phyloP scores from a whole-genome alignment of 2,888 invertebrate species.

The Sclerodermus sp. region DNA sequence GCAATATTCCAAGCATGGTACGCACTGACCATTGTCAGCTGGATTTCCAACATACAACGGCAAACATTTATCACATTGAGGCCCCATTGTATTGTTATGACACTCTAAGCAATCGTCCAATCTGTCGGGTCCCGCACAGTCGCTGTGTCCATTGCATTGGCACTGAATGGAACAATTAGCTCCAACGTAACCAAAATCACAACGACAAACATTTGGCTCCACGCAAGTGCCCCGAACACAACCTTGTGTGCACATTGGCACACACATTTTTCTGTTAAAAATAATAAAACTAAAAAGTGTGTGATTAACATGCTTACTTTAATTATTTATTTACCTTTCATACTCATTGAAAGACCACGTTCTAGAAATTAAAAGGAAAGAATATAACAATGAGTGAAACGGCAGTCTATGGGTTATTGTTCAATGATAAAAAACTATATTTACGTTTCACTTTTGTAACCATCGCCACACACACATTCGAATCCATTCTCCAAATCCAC shows the following conservation, averaged over 20 bases:
- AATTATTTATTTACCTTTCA: constrained; percentile 31
- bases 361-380: constrained; percentile 30
- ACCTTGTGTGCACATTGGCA: constrained; percentile 80
- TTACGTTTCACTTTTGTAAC: constrained; percentile 66
- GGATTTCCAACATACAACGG: constrained; percentile 92
- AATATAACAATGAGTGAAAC: background rate
- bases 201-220: constrained; percentile 81
- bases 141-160: constrained; percentile 91
- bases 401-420: too few species aligned
- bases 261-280: constrained; percentile 64
- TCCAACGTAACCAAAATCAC: constrained; percentile 94
- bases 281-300: too few species aligned
- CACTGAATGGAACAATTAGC: constrained; percentile 92
- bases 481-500: constrained; percentile 81
- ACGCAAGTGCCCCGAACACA: constrained; percentile 85
- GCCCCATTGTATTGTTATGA: constrained; percentile 90
- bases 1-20: constrained; percentile 86
- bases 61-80: constrained; percentile 89
- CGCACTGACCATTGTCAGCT: constrained; percentile 77
- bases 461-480: constrained; percentile 80
- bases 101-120: constrained; percentile 81
- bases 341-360: constrained; percentile 43
- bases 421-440: constrained; percentile 38
- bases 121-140: constrained; percentile 85
- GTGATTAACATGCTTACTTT: too few species aligned